These are phyloP conservation scores for Drosophila tristis DNA, from an alignment of 1,140 invertebrate species.

Conservation along the genomic window DNA sequence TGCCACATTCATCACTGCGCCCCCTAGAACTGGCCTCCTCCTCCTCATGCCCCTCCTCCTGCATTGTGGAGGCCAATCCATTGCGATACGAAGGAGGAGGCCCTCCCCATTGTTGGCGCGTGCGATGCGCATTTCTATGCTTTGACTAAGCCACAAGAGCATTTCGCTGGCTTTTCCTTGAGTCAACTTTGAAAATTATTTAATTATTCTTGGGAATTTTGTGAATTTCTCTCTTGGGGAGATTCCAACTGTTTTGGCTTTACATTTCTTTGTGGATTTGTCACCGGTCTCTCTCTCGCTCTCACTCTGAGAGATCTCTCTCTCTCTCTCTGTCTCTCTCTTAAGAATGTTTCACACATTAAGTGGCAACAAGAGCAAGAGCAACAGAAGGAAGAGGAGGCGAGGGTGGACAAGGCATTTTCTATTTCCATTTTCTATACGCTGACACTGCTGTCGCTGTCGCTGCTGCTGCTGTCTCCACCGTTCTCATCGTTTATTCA, in stretches of 20 bases:
- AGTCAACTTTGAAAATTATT: conserved; percentile 17
- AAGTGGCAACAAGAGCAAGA: conserved; percentile 43
- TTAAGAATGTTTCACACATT: conserved; percentile 43
- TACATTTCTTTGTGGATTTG: conserved; percentile 20
- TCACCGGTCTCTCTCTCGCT: conserved; percentile 16
- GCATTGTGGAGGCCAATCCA: conserved; percentile 51
- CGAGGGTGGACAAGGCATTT: conserved; percentile 47
- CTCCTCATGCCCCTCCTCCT: conserved; percentile 8
- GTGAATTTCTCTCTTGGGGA: conserved; percentile 29
- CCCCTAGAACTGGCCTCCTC: conserved; percentile 19
- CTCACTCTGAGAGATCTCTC: conserved; percentile 4
- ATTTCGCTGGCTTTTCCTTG: conserved; percentile 68
- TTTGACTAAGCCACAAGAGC: conserved; percentile 61
- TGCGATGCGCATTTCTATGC: conserved; percentile 63
- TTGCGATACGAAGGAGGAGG: conserved; percentile 1
- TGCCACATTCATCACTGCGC: no score
- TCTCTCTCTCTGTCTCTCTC: conserved; percentile 11
- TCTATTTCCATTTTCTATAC: conserved; percentile 74
- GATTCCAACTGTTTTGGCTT: conserved; percentile 39
- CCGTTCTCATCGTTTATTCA: conserved; percentile 47
- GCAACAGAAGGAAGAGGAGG: conserved; percentile 11
- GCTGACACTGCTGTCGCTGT: conserved; percentile 24
- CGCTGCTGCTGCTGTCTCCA: conserved; percentile 11
- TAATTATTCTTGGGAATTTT: conserved; percentile 50
- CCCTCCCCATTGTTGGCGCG: conserved; percentile 31